Evolutionary conservation across 2,797 vertebrate species (phyloP).

Genomic region (Philypnodon macrostomus): DNA sequence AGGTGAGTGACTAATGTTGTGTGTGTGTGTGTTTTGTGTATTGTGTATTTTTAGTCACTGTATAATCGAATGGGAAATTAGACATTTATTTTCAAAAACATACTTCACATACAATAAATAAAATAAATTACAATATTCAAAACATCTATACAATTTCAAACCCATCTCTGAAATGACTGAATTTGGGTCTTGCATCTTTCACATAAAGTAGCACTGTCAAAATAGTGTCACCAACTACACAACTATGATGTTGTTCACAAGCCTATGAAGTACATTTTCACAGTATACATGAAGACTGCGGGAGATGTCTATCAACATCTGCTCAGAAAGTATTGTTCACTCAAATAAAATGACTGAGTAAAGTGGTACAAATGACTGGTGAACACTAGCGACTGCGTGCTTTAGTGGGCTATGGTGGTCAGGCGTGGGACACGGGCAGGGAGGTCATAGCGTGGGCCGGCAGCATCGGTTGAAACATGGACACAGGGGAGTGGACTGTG

Average conservation of each 20-base stretch:
- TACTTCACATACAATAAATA: slow-evolving; percentile 91
- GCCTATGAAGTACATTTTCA: slow-evolving; percentile 41
- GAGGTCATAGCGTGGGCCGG: slow-evolving; percentile 88
- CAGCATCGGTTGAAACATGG: slow-evolving; percentile 90
- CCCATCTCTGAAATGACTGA: slow-evolving; percentile 58
- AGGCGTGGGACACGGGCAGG: slow-evolving; percentile 89
- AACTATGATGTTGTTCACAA: slow-evolving; percentile 53
- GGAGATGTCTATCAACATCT: slow-evolving; percentile 20
- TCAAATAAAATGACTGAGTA: slow-evolving; percentile 35
- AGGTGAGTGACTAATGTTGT: slow-evolving; percentile 20
- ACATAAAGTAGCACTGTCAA: slow-evolving; percentile 47
- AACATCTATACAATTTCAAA: slow-evolving; percentile 62
- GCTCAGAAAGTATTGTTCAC: slow-evolving; percentile 18
- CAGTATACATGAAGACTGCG: slow-evolving; percentile 38
- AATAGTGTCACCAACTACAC: slow-evolving; percentile 59
- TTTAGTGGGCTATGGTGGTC: slow-evolving; percentile 52
- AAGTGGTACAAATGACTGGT: slow-evolving; percentile 21
- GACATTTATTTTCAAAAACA: slow-evolving; percentile 86
- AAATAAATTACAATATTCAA: slow-evolving; percentile 86
- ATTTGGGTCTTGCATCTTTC: slow-evolving; percentile 35
- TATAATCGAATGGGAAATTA: slow-evolving; percentile 51
- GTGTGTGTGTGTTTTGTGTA: slow-evolving; percentile 13
- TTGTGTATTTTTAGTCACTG: not conserved
- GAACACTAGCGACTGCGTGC: slow-evolving; percentile 16
- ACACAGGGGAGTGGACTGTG: slow-evolving; percentile 87